Base-by-base conservation (phyloP, 2,113 vertebrate species). In the Triplophysa dalaica region DNA sequence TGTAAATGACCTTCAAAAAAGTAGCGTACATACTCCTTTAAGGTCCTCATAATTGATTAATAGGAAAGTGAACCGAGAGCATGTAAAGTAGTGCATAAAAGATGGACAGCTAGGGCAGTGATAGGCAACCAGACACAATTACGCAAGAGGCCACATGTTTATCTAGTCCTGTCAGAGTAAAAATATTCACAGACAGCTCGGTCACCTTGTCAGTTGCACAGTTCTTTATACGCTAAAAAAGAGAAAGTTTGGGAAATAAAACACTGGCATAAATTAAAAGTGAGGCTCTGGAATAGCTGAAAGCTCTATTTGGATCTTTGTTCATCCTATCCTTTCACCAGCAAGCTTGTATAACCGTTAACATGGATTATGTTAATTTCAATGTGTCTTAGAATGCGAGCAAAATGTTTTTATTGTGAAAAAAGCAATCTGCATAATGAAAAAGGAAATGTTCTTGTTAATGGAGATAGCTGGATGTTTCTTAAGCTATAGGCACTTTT, bases 61-160 rank as follows among this genome's bases (percentile, higher is more conserved):
- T 86, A 87, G 86, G 88, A 86, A 85, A 38, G 5, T 38, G 33
- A 91, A 89, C 84, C 87, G 85, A 74, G 79, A 86, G 33, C 33
- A 38, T 85, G 70, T 85, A 78, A 82, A 77, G 81, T 56, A 79
- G 73, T 8, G 48, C 70, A 82, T 85, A 62, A 79, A 85, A 83
- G 79, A 82, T 73, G 76, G 52, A 61, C 64, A 85, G 83, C 79
- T 79, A 68, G 74, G 75, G 83, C 83, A 65, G 11, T 70, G 82
- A 83, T 67, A 68, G 76, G 70, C 52, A 45, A 85, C 89, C 84
- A 83, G 63, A 81, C 81, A 75, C 86, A 82, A 89, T 88, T 89
- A 88, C 77, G 60, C 74, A 64, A n/a, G 83, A 79, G 69, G 77
- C 83, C 21, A 19, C 16, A 45, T 5, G 38, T 82, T 64, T 50